Percentiles rank a stretch among this genome's conserved stretches.
Evolutionary conservation across 1,140 invertebrate genomes (phyloP).

Genomic region (Idris sp.): DNA sequence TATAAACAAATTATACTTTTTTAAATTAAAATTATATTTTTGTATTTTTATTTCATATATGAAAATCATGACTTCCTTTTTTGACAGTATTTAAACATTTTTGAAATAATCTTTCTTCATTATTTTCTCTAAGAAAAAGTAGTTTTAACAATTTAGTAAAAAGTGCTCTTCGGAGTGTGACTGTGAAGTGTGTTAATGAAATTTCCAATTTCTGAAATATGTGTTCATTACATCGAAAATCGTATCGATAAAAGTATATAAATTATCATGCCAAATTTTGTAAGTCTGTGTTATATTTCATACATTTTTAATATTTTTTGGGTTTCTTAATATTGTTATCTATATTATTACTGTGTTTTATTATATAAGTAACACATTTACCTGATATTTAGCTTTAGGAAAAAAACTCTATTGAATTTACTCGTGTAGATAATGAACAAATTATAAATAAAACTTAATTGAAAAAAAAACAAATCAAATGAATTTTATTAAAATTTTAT

Average conservation of each 20-base stretch:
- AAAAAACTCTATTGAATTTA: constrained; percentile 60
- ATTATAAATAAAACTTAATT: constrained; percentile 63
- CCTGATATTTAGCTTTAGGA: constrained; percentile 61
- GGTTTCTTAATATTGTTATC: constrained; percentile 24
- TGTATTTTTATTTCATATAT: no score
- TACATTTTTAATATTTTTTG: constrained; percentile 33
- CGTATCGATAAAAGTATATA: constrained; percentile 30
- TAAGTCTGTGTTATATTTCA: constrained; percentile 37
- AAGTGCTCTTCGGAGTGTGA: constrained; percentile 30
- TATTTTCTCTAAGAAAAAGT: no score
- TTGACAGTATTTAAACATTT: no score
- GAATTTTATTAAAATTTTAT: not conserved
- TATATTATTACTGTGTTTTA: constrained; percentile 24
- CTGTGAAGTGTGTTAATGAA: constrained; percentile 28
- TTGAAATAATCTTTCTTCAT: no score
- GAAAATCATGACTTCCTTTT: no score
- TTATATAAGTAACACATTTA: constrained; percentile 51
- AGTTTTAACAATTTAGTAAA: constrained; percentile 22
- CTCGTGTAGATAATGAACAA: constrained; percentile 61
- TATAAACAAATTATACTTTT: no score
- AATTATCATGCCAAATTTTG: constrained; percentile 24
- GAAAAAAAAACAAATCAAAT: constrained; percentile 32
- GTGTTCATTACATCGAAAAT: constrained; percentile 43
- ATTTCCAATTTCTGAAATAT: constrained; percentile 41
- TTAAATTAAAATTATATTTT: no score